Conservation (phyloP, 37 sponge, comb jelly and placozoan genomes). For the Diacarnus erythraeanus region DNA sequence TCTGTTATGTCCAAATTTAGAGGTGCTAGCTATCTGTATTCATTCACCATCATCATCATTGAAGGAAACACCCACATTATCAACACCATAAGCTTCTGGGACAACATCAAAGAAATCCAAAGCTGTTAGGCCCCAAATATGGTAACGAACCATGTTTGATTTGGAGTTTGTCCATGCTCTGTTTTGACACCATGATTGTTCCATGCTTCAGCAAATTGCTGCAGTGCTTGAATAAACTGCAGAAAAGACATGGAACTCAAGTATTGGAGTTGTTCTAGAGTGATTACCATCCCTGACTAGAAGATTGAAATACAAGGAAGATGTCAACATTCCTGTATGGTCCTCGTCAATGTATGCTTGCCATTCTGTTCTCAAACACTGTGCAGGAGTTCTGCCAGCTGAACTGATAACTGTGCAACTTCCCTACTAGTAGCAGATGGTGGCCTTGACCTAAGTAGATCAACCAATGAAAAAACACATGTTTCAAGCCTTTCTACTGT, state of each 20-base stretch:
- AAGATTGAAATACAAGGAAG: slow-evolving; percentile 2
- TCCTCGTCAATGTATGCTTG: slow-evolving; percentile 9
- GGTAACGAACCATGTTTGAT: too few relatives aligned
- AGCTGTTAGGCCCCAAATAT: slow-evolving; percentile 18
- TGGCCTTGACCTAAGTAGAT: not conserved
- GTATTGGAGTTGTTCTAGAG: slow-evolving; percentile 31
- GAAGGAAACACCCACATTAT: not conserved
- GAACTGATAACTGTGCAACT: not conserved
- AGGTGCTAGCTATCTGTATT: slow-evolving; percentile 15
- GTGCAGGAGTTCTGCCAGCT: slow-evolving; percentile 1
- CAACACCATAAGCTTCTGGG: slow-evolving; percentile 25
- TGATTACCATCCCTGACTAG: slow-evolving; percentile 11
- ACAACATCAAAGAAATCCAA: slow-evolving; percentile 35
- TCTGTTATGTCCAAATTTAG: not conserved
- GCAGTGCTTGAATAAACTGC: slow-evolving; percentile 38
- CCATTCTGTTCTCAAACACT: slow-evolving; percentile 15
- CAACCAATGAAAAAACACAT: not conserved
- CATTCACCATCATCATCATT: slow-evolving; percentile 22
- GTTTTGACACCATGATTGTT: slow-evolving; percentile 52
- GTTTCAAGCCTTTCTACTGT: slow-evolving; percentile 21
- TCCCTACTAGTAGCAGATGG: not conserved
- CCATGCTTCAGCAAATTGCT: slow-evolving; percentile 45
- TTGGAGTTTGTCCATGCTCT: slow-evolving; percentile 32
- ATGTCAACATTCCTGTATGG: too few relatives aligned
- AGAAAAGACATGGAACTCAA: slow-evolving; percentile 43